These are phyloP conservation scores for Apeira syringaria DNA, from an alignment of 2,888 invertebrate genomes.

Conservation along the genomic window DNA sequence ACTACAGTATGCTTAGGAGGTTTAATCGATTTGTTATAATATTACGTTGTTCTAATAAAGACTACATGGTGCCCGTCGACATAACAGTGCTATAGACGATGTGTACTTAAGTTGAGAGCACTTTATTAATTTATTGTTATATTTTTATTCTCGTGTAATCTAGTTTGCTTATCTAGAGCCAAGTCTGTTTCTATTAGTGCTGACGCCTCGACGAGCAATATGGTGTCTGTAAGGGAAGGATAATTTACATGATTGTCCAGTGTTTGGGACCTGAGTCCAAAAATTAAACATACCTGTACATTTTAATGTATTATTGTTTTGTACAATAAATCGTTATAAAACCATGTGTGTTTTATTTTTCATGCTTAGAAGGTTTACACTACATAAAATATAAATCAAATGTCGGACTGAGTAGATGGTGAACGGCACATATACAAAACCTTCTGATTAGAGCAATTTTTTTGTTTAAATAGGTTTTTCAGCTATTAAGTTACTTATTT, in stretches of 20 bases:
- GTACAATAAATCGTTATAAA: conserved; percentile 85
- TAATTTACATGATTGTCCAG: conserved; percentile 75
- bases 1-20: conserved; percentile 82
- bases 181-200: conserved; percentile 81
- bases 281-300: conserved; percentile 84
- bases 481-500: no score
- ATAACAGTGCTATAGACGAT: conserved; percentile 80
- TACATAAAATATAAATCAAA: no score
- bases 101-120: conserved; percentile 83
- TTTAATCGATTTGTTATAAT: conserved; percentile 81
- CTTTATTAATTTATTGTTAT: conserved; percentile 80
- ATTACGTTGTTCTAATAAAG: conserved; percentile 81
- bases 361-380: no score
- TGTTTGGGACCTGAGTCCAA: conserved; percentile 82
- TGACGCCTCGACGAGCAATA: conserved; percentile 83
- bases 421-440: no score
- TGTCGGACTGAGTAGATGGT: no score
- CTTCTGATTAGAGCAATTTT: no score
- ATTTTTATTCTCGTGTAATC: conserved; percentile 77
- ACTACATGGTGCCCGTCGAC: conserved; percentile 84
- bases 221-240: conserved; percentile 83
- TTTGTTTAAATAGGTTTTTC: no score
- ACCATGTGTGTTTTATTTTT: conserved; percentile 64
- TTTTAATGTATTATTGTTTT: conserved; percentile 85
- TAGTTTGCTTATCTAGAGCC: conserved; percentile 82